These are phyloP conservation scores for Lasioglossum villosulum DNA, from an alignment of 2,888 invertebrate genomes.

Conservation along the genomic window DNA sequence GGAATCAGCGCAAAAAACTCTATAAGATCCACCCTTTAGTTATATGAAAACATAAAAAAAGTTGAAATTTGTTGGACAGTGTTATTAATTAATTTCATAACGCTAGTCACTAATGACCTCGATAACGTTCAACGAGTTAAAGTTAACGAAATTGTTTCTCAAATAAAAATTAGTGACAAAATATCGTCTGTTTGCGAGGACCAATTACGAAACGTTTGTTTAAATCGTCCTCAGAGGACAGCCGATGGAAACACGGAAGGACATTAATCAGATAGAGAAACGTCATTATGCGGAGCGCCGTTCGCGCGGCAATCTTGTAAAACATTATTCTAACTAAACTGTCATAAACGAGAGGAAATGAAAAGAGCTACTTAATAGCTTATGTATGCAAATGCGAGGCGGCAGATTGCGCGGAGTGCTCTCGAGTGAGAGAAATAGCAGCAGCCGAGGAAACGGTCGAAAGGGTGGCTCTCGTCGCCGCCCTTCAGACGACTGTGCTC, in stretches of 20 bases:
- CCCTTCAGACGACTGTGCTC: constrained; percentile 40
- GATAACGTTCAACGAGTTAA: not conserved
- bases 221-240: constrained; percentile 20
- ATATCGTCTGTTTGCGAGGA: not conserved
- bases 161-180: not conserved
- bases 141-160: not conserved
- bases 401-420: constrained; percentile 83
- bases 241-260: constrained; percentile 70
- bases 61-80: no score
- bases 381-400: constrained; percentile 83
- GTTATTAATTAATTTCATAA: not conserved
- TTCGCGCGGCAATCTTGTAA: constrained; percentile 83
- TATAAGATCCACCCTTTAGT: no score
- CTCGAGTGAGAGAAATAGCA: constrained; percentile 71
- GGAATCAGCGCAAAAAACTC: no score
- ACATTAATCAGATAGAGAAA: constrained; percentile 79
- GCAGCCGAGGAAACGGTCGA: constrained; percentile 62
- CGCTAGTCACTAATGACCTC: not conserved
- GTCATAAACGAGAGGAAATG: constrained; percentile 85
- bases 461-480: constrained; percentile 69
- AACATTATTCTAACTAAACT: constrained; percentile 84
- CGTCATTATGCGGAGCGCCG: constrained; percentile 75
- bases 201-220: not conserved
- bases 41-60: no score
- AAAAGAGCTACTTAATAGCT: constrained; percentile 85